phyloP scores from a whole-genome alignment of 2,113 vertebrate genomes.

The Etia nguti region DNA sequence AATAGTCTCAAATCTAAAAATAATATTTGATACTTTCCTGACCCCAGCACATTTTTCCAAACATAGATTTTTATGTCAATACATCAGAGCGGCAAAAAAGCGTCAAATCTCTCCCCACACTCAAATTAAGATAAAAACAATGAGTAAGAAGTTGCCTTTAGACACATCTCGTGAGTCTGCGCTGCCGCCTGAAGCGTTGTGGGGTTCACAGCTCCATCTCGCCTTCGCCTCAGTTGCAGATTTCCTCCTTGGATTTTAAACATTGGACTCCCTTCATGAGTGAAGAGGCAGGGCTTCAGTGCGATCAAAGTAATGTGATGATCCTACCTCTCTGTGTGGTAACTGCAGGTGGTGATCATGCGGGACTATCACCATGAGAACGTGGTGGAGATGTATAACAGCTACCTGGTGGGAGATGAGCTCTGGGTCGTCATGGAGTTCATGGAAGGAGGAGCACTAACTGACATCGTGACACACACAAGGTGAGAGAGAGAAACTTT shows the following conservation, averaged over 20 bases:
- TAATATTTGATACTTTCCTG: neutral
- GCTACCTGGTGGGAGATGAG: slow-evolving; percentile 94
- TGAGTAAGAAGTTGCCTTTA: neutral
- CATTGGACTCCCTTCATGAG: neutral
- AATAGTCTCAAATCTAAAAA: neutral
- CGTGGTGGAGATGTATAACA: slow-evolving; percentile 98
- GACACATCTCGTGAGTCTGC: neutral
- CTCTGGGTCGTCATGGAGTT: slow-evolving; percentile 99
- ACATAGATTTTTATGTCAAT: neutral
- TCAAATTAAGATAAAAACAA: neutral
- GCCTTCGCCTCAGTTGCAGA: neutral
- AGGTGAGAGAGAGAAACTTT: slow-evolving; percentile 68
- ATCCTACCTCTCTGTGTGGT: neutral
- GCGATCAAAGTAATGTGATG: neutral
- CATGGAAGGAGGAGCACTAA: slow-evolving; percentile 90
- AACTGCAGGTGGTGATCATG: slow-evolving; percentile 92
- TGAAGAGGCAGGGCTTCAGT: neutral
- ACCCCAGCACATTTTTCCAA: neutral
- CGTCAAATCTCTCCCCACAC: neutral
- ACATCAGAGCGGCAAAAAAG: neutral
- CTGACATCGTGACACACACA: slow-evolving; percentile 94
- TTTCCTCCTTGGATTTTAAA: neutral
- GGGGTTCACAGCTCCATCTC: neutral
- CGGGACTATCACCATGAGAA: slow-evolving; percentile 95
- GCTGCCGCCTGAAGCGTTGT: neutral